Conservation (phyloP, 2,888 invertebrate genomes). For the Cephus rjabovi region DNA sequence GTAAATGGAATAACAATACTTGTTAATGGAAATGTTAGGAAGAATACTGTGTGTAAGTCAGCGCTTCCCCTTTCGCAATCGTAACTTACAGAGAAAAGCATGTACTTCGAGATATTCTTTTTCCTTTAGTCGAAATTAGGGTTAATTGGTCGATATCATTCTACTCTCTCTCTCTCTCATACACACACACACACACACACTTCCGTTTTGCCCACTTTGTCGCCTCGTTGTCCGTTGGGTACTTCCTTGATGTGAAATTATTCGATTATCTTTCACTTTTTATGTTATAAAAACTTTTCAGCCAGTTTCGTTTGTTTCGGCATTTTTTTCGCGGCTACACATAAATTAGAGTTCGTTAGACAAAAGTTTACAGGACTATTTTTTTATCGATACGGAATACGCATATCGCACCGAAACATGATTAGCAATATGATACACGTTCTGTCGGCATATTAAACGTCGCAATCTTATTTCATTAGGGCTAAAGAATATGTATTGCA, state of each 20-base stretch:
- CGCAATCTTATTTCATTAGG: not conserved
- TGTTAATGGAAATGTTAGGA: conserved; percentile 25
- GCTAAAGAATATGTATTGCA: not conserved
- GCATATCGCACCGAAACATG: not conserved
- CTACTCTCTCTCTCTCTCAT: too few relatives aligned
- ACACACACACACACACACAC: not conserved
- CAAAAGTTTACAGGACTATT: not conserved
- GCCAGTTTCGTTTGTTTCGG: not conserved
- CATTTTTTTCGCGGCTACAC: not conserved
- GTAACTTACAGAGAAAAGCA: not conserved
- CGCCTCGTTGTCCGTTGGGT: not conserved
- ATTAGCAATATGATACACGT: not conserved
- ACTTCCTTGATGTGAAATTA: not conserved
- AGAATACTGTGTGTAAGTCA: conserved; percentile 19
- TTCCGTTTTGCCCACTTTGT: not conserved
- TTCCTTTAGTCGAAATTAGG: not conserved
- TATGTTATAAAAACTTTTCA: not conserved
- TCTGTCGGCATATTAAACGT: not conserved
- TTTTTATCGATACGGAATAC: not conserved
- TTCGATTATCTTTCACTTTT: not conserved
- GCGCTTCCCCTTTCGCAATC: conserved; percentile 6
- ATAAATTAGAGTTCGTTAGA: not conserved
- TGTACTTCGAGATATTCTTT: not conserved
- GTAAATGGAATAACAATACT: conserved; percentile 9
- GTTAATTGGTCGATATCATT: not conserved